phyloP scores from a whole-genome alignment of 2,113 vertebrate genomes.

The Hemicordylus capensis region DNA sequence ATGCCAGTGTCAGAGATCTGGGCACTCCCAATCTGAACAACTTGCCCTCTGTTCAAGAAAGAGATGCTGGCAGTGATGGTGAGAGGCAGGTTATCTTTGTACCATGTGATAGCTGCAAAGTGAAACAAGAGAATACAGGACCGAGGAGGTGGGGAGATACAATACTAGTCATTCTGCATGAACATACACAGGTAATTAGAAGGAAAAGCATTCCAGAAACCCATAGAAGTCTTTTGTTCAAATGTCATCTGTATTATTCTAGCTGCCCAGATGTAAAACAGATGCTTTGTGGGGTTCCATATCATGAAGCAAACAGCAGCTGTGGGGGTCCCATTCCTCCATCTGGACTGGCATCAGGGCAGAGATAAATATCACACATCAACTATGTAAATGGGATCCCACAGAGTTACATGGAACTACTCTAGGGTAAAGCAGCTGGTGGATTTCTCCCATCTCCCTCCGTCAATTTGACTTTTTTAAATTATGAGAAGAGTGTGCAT shows the following conservation, averaged over 20 bases:
- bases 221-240: not conserved
- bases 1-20: conserved; percentile 87
- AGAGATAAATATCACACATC: no score
- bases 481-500: not conserved
- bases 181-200: not conserved
- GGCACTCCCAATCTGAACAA: conserved; percentile 82
- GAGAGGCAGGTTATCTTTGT: conserved; percentile 86
- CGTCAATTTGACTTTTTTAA: not conserved
- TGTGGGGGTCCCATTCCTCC: no score
- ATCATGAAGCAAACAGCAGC: not conserved
- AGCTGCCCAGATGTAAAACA: not conserved
- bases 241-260: not conserved
- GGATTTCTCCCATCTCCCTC: no score
- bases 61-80: conserved; percentile 70
- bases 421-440: not conserved
- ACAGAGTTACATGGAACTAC: not conserved
- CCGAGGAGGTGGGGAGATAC: no score
- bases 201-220: not conserved
- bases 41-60: conserved; percentile 80
- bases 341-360: no score
- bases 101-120: conserved; percentile 87
- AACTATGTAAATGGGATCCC: not conserved
- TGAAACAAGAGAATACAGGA: not conserved
- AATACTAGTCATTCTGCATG: not conserved
- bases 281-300: not conserved